Evolutionary conservation across 1,140 invertebrate species (phyloP).

Genomic region (Aphaenogaster floridana): DNA sequence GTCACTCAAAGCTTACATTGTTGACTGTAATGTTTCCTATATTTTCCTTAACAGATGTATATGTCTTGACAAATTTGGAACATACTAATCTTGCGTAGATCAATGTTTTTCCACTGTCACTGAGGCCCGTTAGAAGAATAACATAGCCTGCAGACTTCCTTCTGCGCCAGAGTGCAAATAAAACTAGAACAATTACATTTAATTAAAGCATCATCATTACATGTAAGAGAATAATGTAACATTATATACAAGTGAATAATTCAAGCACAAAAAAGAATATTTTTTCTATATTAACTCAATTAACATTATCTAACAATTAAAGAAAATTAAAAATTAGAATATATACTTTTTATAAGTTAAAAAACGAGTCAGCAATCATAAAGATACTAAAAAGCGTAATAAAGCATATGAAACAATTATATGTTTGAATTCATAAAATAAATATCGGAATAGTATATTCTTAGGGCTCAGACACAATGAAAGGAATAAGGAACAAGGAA

Average conservation of each 20-base stretch:
- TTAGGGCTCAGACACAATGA: too few species aligned
- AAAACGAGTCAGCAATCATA: background rate
- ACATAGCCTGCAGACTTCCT: slow-evolving; percentile 88
- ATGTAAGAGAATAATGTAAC: slow-evolving; percentile 18
- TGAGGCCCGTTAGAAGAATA: slow-evolving; percentile 93
- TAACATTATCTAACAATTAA: background rate
- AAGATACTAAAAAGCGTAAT: background rate
- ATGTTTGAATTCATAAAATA: slow-evolving; percentile 13
- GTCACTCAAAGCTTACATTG: slow-evolving; percentile 84
- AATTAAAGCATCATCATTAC: slow-evolving; percentile 12
- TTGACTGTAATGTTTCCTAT: slow-evolving; percentile 89
- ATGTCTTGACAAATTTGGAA: slow-evolving; percentile 91
- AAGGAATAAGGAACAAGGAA: too few species aligned
- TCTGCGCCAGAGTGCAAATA: slow-evolving; percentile 88
- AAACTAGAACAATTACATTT: slow-evolving; percentile 83
- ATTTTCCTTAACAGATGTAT: slow-evolving; percentile 96
- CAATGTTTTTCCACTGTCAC: slow-evolving; percentile 95
- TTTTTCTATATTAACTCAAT: background rate
- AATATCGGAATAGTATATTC: background rate
- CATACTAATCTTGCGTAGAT: slow-evolving; percentile 92
- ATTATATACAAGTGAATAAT: slow-evolving; percentile 39
- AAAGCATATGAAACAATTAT: slow-evolving; percentile 13
- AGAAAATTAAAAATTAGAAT: background rate
- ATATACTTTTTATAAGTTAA: background rate
- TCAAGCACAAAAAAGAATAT: background rate